A percentile compares a stretch with the other conserved stretches of the same genome.
These are phyloP conservation scores for Standfussiana lucernea DNA, from an alignment of 2,888 invertebrate species.

Conservation along the genomic window DNA sequence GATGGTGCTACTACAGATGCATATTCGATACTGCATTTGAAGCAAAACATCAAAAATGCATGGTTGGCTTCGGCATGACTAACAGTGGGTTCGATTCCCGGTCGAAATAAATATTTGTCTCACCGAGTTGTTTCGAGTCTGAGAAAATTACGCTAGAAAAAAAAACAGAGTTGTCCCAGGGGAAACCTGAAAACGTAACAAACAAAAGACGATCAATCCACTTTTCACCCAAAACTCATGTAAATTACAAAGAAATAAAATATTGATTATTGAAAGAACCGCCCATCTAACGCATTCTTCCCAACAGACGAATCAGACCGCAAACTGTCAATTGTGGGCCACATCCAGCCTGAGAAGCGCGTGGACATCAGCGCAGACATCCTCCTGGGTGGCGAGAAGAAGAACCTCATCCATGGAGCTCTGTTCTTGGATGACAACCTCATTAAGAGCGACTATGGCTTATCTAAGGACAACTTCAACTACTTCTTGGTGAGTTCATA, in stretches of 20 bases:
- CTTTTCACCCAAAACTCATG: constrained; percentile 11
- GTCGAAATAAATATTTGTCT: not conserved
- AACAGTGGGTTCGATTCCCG: not conserved
- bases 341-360: constrained; percentile 91
- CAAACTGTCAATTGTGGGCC: constrained; percentile 89
- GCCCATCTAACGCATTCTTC: not conserved
- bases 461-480: constrained; percentile 91
- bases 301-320: constrained; percentile 85
- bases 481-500: constrained; percentile 87
- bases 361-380: constrained; percentile 91
- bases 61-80: not conserved
- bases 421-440: constrained; percentile 92
- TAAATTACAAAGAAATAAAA: not conserved
- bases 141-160: not conserved
- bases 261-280: not conserved
- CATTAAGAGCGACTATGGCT: constrained; percentile 91
- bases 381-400: constrained; percentile 89
- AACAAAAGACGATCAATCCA: not conserved
- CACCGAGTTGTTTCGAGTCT: not conserved
- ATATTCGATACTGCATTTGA: not conserved
- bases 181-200: not conserved
- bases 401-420: constrained; percentile 90
- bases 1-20: not conserved
- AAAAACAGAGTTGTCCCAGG: not conserved
- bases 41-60: not conserved